Evolutionary conservation across 2,888 invertebrate species (phyloP), one percentile per base, ranked within the genome.

Genomic region (Polydrusus tereticollis): DNA sequence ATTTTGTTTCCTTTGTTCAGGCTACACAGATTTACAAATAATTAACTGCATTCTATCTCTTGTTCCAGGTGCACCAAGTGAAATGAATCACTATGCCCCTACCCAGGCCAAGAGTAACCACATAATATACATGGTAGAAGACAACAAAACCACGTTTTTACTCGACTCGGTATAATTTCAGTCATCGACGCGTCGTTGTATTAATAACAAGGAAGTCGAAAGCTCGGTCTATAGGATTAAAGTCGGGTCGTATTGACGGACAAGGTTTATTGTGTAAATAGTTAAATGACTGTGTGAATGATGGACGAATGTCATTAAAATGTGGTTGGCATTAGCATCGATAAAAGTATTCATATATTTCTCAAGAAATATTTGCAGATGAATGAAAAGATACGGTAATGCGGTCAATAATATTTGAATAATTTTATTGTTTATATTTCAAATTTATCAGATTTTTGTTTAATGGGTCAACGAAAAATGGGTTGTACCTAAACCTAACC

Each of bases 31-130:
- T 36, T 50, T 26, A 50, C 43, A 55, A 41, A 41, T 64, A 23
- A 52, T 55, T 45, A 64, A 64, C 38, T 52, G 45, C 41, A 36
- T 36, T 29, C 5, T 58, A 57, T 68, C 45, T 47, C 55, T 64
- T 69, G 62, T 73, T 73, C 66, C 73, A 73, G 73, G 69, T 73
- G 73, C 66, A 72, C 41, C 64, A 59, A 71, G 33, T 29, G n/a
- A 18, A 64, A 62, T 71, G 69, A 73, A 55, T 73, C 73, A 73
- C 62, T 20, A 26, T 41, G 18, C 64, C 69, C 69, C 69, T 69
- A 57, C 72, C 67, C 23, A 55, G 12, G 29, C 41, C n/a, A 68
- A 68, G 63, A 67, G 67, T 72, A 72, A 72, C 20, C 60, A 60
- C 45, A 26, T 33, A 60, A 36, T 60, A 50, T 29, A 33, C 70